Percentiles rank a stretch among this genome's conserved stretches.
These are phyloP conservation scores for Cataglyphis rosenhaueri DNA, from an alignment of 2,888 invertebrate genomes.

Conservation along the genomic window DNA sequence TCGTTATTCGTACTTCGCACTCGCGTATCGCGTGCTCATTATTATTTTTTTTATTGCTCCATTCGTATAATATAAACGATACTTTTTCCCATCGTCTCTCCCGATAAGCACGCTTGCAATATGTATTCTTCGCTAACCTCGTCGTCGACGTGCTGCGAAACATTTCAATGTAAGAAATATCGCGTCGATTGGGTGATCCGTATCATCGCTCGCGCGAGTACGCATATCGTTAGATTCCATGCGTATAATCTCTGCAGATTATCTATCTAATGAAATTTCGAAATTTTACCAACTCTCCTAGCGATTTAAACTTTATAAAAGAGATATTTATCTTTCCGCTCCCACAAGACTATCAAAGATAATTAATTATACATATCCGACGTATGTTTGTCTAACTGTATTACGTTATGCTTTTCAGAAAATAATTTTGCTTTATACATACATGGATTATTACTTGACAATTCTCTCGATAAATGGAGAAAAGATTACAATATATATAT, in stretches of 20 bases:
- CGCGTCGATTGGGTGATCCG: constrained; percentile 2
- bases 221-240: not conserved
- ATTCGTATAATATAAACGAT: not conserved
- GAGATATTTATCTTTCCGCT: constrained; percentile 5
- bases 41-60: constrained; percentile 1
- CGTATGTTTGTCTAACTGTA: not conserved
- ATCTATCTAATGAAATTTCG: constrained; percentile 27
- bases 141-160: constrained; percentile 5
- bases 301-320: constrained; percentile 21
- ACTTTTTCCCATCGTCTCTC: not conserved
- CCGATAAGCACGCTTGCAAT: not conserved
- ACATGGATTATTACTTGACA: not conserved
- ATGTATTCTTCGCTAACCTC: not conserved
- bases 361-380: constrained; percentile 24
- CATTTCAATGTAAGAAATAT: constrained; percentile 6
- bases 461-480: not conserved
- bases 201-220: constrained; percentile 17
- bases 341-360: not conserved
- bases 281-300: constrained; percentile 2
- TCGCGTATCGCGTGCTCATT: constrained; percentile 25
- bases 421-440: constrained; percentile 2
- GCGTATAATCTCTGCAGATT: constrained; percentile 22
- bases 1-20: constrained; percentile 17
- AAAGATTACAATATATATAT: not conserved
- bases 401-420: not conserved